Base-by-base conservation (phyloP, 1,140 invertebrate genomes). In the Cyrtorhinus lividipennis region DNA sequence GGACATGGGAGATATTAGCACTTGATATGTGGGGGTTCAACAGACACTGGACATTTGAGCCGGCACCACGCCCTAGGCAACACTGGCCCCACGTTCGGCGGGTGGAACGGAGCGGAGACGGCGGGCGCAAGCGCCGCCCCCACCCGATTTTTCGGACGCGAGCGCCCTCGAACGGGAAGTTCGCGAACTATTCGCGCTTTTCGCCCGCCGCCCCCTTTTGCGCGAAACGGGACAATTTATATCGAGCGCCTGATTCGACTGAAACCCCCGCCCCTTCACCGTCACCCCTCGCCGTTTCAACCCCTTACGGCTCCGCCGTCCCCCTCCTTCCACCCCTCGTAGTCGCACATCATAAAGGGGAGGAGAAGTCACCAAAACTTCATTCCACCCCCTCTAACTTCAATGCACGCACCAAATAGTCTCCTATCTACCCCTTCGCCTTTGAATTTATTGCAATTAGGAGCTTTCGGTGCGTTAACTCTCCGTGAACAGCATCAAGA, bases 11-110 rank as follows among this genome's bases (percentile, higher is more conserved):
- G 56, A 23, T 20, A 23, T 20, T 15, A 57, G 24, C 56, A 57
- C 56, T 57, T 57, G 56, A 57, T 57, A 57, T 57, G 56, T 57
- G 56, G 24, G 24, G 23, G 24, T 20, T 24, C 20, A 8, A 57
- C 15, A 3, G 24, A 57, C 20, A 20, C 24, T 20, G 56, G 56
- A 57, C 56, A 57, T 57, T 57, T 57, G 24, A 23, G 20, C 20
- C 56, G 24, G 56, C 24, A 57, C 56, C 56, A 57, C 56, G 56
- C 56, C 56, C 56, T 23, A 57, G 56, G 56, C 56, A 57, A 57
- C 56, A 57, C 56, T 57, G 56, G 56, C 20, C 20, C 23, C 24
- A 57, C 24, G 30, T 5, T 5, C 5, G 30, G 30, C 5, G 30
- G 30, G 30, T 5, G 15, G 30, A 38, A 38, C 30, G 30, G 30